phyloP scores from a whole-genome alignment of 1,140 invertebrate species.

The Drosophila aff. region DNA sequence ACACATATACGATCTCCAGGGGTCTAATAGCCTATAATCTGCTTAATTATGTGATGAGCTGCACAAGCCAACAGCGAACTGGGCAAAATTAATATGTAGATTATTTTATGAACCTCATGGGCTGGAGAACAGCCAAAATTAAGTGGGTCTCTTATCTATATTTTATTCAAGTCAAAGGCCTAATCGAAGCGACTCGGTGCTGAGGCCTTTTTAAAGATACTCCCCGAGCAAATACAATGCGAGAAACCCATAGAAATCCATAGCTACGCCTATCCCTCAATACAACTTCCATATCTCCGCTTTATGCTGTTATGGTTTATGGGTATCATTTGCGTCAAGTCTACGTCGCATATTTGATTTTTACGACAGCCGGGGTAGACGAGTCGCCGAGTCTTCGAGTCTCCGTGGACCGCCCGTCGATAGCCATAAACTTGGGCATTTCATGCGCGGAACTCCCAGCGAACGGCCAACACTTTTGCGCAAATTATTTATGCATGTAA shows the following conservation, averaged over 20 bases:
- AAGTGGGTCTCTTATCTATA: slow-evolving; percentile 17
- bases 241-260: slow-evolving; percentile 22
- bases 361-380: slow-evolving; percentile 49
- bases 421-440: slow-evolving; percentile 68
- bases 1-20: slow-evolving; percentile 12
- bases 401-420: slow-evolving; percentile 48
- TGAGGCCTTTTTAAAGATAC: slow-evolving; percentile 27
- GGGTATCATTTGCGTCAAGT: slow-evolving; percentile 65
- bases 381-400: slow-evolving; percentile 7
- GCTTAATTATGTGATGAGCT: slow-evolving; percentile 51
- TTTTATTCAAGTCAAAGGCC: slow-evolving; percentile 15
- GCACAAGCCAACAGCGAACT: background rate
- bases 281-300: slow-evolving; percentile 48
- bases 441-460: slow-evolving; percentile 49
- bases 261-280: slow-evolving; percentile 50
- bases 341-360: slow-evolving; percentile 56
- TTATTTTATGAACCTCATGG: slow-evolving; percentile 15
- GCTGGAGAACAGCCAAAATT: background rate
- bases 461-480: slow-evolving; percentile 21
- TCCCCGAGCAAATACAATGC: slow-evolving; percentile 39
- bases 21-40: slow-evolving; percentile 38
- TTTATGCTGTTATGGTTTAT: slow-evolving; percentile 60
- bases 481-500: slow-evolving; percentile 76
- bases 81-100: slow-evolving; percentile 44
- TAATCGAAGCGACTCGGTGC: slow-evolving; percentile 8